Conservation (phyloP, 2,888 invertebrate species). For the Napeogenes inachia region DNA sequence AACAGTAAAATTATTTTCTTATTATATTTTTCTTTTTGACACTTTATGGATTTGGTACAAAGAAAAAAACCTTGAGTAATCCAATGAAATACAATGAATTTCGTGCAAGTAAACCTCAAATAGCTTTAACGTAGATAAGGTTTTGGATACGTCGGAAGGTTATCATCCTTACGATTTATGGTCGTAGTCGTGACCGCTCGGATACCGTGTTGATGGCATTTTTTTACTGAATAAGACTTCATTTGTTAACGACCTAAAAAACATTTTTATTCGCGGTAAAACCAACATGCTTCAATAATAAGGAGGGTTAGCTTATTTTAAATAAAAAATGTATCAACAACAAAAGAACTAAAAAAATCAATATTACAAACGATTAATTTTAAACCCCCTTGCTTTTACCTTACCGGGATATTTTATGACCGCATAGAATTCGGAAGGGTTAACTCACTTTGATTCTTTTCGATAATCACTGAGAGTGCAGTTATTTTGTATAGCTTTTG, state of each 20-base stretch:
- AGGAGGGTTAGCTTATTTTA: not conserved
- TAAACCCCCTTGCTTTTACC: constrained; percentile 20
- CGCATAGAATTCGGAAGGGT: constrained; percentile 47
- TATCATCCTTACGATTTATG: constrained; percentile 52
- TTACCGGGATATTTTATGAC: constrained; percentile 31
- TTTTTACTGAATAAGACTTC: too few relatives aligned
- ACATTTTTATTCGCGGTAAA: too few relatives aligned
- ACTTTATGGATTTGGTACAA: too few relatives aligned
- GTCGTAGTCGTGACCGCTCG: constrained; percentile 33
- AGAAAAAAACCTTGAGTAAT: too few relatives aligned
- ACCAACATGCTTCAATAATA: not conserved
- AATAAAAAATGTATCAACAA: not conserved
- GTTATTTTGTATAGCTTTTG: constrained; percentile 37
- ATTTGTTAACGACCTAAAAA: too few relatives aligned
- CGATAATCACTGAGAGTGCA: constrained; percentile 68
- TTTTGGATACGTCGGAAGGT: constrained; percentile 45
- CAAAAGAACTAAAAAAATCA: constrained; percentile 1
- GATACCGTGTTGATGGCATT: constrained; percentile 5
- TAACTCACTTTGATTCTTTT: constrained; percentile 67
- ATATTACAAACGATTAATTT: constrained; percentile 23
- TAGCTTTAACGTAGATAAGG: constrained; percentile 14
- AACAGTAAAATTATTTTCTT: not conserved
- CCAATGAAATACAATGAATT: too few relatives aligned
- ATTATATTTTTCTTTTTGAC: not conserved
- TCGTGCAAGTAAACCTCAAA: too few relatives aligned